These are phyloP conservation scores for Oreochromis grahami DNA, from an alignment of 2,797 vertebrate genomes.

Conservation along the genomic window DNA sequence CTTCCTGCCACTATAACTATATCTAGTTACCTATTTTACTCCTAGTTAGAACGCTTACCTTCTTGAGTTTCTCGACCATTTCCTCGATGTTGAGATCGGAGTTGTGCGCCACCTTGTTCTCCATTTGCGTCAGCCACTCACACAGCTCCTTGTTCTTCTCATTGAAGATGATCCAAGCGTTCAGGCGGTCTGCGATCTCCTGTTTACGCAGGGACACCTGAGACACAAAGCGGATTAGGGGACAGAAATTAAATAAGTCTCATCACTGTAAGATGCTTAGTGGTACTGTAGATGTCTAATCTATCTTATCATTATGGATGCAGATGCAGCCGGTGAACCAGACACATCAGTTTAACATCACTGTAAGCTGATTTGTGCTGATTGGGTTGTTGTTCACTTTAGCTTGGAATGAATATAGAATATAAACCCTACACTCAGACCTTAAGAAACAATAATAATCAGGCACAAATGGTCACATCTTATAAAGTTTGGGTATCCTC, in stretches of 20 bases:
- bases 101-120: conserved; percentile 87
- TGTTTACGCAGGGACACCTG: conserved; percentile 89
- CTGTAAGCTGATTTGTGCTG: not conserved
- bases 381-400: not conserved
- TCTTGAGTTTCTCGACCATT: conserved; percentile 95
- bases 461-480: not conserved
- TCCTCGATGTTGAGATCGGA: conserved; percentile 90
- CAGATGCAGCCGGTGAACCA: not conserved
- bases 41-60: conserved; percentile 69
- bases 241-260: not conserved
- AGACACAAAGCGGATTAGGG: not conserved
- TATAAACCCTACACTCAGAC: no score
- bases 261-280: not conserved
- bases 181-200: conserved; percentile 89
- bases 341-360: not conserved
- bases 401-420: not conserved
- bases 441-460: not conserved
- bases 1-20: not conserved
- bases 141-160: conserved; percentile 93
- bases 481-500: not conserved
- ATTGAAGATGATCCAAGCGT: conserved; percentile 90
- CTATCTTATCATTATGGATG: not conserved
- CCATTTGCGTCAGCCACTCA: conserved; percentile 94
- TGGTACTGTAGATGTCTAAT: not conserved
- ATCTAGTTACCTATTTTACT: not conserved